A percentile compares a stretch with the other conserved stretches of the same genome.
These are phyloP conservation scores for Heterotis niloticus DNA, from an alignment of 2,113 vertebrate genomes.

Conservation along the genomic window DNA sequence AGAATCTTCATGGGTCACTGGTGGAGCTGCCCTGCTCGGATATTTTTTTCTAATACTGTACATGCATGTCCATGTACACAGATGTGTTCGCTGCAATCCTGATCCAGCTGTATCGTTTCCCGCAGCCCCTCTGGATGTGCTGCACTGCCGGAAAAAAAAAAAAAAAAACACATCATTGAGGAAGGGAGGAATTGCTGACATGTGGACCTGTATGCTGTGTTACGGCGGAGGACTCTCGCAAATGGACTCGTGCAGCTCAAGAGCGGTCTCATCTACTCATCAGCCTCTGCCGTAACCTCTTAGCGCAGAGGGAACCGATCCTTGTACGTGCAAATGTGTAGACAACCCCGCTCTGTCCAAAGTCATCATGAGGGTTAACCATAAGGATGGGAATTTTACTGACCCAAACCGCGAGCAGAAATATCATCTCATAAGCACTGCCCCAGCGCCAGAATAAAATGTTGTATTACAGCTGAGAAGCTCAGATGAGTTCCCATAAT, in stretches of 20 bases:
- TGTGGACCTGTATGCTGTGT: background rate
- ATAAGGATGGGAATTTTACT: background rate
- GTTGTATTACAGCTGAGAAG: background rate
- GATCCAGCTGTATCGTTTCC: background rate
- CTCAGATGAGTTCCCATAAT: background rate
- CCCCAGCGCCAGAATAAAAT: no score
- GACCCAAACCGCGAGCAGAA: no score
- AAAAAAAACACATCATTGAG: background rate
- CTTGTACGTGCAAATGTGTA: no score
- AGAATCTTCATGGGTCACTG: no score
- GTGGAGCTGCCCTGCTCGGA: background rate
- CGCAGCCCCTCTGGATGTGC: background rate
- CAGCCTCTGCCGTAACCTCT: no score
- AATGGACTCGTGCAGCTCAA: no score
- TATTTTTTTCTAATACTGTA: background rate
- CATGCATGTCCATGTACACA: background rate
- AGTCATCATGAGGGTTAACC: background rate
- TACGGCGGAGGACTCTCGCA: no score
- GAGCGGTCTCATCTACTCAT: no score
- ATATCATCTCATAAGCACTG: no score
- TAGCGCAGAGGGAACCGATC: no score
- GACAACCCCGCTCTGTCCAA: no score
- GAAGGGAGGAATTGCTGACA: background rate
- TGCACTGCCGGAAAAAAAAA: no score
- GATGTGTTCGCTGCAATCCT: background rate